phyloP scores from a whole-genome alignment of 2,888 invertebrate species.

The Aelia acuminata region DNA sequence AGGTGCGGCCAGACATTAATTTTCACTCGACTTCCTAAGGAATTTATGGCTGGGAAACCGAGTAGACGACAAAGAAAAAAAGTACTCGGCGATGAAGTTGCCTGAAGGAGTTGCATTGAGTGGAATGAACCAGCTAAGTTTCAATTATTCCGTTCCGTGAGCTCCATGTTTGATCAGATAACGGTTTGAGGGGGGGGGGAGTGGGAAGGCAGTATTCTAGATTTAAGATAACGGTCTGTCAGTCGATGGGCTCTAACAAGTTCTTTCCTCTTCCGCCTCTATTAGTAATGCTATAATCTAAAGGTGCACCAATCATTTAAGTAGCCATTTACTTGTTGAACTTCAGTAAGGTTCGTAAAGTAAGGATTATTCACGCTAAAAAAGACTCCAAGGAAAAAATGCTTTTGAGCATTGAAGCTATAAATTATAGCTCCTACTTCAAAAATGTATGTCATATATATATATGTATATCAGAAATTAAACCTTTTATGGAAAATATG shows the following conservation, averaged over 20 bases:
- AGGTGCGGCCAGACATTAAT: too few species aligned
- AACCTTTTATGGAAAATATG: too few species aligned
- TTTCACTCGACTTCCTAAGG: neutral
- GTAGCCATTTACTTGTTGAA: neutral
- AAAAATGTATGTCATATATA: too few species aligned
- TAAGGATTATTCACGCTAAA: too few species aligned
- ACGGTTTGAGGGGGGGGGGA: neutral
- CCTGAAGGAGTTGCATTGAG: neutral
- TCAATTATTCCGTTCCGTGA: slow-evolving; percentile 46
- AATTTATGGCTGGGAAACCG: neutral
- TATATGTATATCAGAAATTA: too few species aligned
- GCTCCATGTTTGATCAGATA: slow-evolving; percentile 22
- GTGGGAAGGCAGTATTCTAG: neutral
- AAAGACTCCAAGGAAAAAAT: too few species aligned
- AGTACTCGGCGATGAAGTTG: neutral
- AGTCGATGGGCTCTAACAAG: neutral
- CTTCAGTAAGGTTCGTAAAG: too few species aligned
- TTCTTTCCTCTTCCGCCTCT: neutral
- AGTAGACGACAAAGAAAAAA: neutral
- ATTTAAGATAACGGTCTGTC: neutral
- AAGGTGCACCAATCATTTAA: neutral
- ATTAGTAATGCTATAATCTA: neutral
- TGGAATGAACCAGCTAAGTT: slow-evolving; percentile 8
- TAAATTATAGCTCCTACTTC: too few species aligned
- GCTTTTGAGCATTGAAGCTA: too few species aligned